Percentiles rank a stretch among this genome's conserved stretches.
phyloP scores from a whole-genome alignment of 1,140 invertebrate genomes.

The Macrocentrus cingulum region DNA sequence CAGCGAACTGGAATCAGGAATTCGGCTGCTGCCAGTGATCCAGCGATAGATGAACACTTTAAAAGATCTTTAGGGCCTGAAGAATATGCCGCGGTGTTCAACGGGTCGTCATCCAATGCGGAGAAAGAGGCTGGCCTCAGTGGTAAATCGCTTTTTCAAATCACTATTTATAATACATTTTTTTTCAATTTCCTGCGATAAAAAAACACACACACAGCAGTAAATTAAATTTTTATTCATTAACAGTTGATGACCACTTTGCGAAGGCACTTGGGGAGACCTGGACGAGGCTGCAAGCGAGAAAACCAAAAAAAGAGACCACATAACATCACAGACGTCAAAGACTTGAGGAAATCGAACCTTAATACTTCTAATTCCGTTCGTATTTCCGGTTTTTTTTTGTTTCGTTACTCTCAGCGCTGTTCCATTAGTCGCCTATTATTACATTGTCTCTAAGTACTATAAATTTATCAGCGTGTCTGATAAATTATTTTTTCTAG shows the following conservation, averaged over 20 bases:
- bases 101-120: conserved; percentile 55
- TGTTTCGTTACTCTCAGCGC: conserved; percentile 5
- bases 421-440: conserved; percentile 33
- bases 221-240: neutral
- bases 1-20: conserved; percentile 50
- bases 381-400: conserved; percentile 13
- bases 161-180: too few relatives aligned
- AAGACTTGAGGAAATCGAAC: conserved; percentile 3
- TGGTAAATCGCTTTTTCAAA: conserved; percentile 41
- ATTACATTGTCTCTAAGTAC: conserved; percentile 22
- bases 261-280: conserved; percentile 93
- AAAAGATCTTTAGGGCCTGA: conserved; percentile 82
- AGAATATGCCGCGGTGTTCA: conserved; percentile 81
- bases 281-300: conserved; percentile 81
- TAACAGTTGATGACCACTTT: conserved; percentile 88
- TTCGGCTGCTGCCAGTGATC: conserved; percentile 66
- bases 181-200: conserved; percentile 9
- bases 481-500: neutral
- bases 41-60: conserved; percentile 95
- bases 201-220: neutral
- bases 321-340: conserved; percentile 38
- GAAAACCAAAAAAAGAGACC: conserved; percentile 54
- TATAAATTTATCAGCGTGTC: conserved; percentile 14
- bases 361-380: conserved; percentile 6
- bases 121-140: conserved; percentile 55